These are phyloP conservation scores for Scotopteryx bipunctaria DNA, from an alignment of 2,888 invertebrate species.

Conservation along the genomic window DNA sequence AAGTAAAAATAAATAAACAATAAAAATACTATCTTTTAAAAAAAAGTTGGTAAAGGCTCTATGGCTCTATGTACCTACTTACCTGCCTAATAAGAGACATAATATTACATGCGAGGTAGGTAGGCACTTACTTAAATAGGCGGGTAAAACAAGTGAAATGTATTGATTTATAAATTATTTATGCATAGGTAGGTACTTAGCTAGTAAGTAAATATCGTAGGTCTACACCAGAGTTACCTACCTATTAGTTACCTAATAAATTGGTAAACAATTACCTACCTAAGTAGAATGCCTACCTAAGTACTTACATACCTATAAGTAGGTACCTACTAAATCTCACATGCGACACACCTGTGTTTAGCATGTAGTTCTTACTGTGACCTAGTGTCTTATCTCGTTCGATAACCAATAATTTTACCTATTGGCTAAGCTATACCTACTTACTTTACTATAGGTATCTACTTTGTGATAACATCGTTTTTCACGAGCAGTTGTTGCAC, in stretches of 20 bases:
- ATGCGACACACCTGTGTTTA: conserved; percentile 15
- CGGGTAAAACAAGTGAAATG: too few relatives aligned
- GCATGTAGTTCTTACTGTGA: conserved; percentile 21
- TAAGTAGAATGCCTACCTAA: background rate
- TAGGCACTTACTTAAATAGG: background rate
- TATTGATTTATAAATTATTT: too few relatives aligned
- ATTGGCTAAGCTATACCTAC: conserved; percentile 46
- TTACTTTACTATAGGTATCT: too few relatives aligned
- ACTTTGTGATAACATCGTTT: conserved; percentile 47
- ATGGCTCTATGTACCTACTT: too few relatives aligned
- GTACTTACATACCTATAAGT: background rate
- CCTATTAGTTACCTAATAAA: too few relatives aligned
- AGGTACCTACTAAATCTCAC: conserved; percentile 20
- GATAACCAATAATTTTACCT: conserved; percentile 55
- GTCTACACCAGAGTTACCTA: too few relatives aligned
- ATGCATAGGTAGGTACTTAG: too few relatives aligned
- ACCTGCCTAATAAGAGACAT: too few relatives aligned
- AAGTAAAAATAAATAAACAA: too few relatives aligned
- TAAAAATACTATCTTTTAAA: too few relatives aligned
- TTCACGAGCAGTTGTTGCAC: conserved; percentile 34
- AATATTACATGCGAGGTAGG: background rate
- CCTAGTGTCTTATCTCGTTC: conserved; percentile 58
- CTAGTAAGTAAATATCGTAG: too few relatives aligned
- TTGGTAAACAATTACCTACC: background rate
- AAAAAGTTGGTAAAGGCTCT: too few relatives aligned